A percentile compares a stretch with the other conserved stretches of the same genome.
Conservation (phyloP, 1,140 invertebrate genomes). For the Teleopsis dalmanni region DNA sequence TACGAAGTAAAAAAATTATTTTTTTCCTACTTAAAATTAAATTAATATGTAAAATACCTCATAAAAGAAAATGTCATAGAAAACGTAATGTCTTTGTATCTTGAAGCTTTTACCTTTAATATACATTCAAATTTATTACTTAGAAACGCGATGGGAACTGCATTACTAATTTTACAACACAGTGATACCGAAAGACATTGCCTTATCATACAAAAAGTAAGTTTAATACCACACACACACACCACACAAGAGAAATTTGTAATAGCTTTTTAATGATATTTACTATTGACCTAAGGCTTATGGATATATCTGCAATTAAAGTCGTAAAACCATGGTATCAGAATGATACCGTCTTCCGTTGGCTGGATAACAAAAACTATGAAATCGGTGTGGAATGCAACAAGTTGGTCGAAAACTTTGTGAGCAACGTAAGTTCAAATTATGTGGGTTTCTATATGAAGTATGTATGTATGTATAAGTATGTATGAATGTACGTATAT, state of each 20-base stretch:
- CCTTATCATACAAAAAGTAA: conserved; percentile 34
- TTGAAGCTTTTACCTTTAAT: neutral
- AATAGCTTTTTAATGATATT: too few species aligned
- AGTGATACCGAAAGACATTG: conserved; percentile 31
- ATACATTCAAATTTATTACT: neutral
- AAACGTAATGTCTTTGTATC: too few species aligned
- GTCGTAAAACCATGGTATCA: conserved; percentile 37
- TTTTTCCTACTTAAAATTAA: too few species aligned
- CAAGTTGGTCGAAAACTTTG: conserved; percentile 29
- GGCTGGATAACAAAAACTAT: conserved; percentile 25
- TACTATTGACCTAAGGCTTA: too few species aligned
- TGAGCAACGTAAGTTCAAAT: conserved; percentile 13
- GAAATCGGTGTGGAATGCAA: conserved; percentile 22
- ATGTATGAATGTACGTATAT: too few species aligned
- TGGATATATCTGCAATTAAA: conserved; percentile 31
- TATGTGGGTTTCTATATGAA: neutral
- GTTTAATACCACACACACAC: too few species aligned
- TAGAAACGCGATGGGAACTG: conserved; percentile 37
- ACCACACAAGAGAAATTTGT: too few species aligned
- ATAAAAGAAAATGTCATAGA: too few species aligned
- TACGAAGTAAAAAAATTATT: too few species aligned
- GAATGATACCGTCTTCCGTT: conserved; percentile 26
- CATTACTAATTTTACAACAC: conserved; percentile 29
- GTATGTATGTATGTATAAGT: neutral
- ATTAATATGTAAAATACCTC: too few species aligned